Conservation (phyloP, 2,888 invertebrate species). For the Nebria salina region DNA sequence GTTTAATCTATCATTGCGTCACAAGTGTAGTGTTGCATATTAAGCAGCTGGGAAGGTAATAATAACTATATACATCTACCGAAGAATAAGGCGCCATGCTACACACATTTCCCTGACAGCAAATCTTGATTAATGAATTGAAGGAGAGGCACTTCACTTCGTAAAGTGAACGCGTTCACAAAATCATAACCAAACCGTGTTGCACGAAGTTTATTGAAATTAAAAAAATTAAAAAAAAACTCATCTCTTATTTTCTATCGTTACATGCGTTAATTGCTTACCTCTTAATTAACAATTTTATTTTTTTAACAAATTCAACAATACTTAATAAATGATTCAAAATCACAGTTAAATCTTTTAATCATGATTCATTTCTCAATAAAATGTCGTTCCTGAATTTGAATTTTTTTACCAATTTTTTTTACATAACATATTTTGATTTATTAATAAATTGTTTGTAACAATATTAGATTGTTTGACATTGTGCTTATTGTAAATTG, state of each 20-base stretch:
- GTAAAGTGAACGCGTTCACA: not conserved
- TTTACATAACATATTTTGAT: not conserved
- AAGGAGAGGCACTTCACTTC: not conserved
- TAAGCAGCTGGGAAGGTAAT: not conserved
- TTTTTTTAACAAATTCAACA: too few species aligned
- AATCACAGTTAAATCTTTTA: too few species aligned
- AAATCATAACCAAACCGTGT: not conserved
- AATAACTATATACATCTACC: not conserved
- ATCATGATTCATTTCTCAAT: too few species aligned
- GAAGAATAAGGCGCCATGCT: not conserved
- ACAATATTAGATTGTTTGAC: not conserved
- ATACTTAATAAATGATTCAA: too few species aligned
- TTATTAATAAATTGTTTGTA: not conserved
- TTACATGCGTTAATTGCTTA: too few species aligned
- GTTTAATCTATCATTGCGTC: conserved; percentile 1
- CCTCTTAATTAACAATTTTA: too few species aligned
- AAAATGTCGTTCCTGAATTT: too few species aligned
- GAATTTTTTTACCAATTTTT: too few species aligned
- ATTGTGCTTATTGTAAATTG: not conserved
- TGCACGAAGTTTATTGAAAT: not conserved
- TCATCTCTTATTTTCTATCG: too few species aligned
- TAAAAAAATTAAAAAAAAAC: not conserved
- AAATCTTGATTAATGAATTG: conserved; percentile 18
- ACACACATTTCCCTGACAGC: conserved; percentile 17
- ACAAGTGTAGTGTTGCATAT: not conserved